Base-by-base conservation (phyloP, 2,113 vertebrate species). In the Phalacrocorax brasilianus region DNA sequence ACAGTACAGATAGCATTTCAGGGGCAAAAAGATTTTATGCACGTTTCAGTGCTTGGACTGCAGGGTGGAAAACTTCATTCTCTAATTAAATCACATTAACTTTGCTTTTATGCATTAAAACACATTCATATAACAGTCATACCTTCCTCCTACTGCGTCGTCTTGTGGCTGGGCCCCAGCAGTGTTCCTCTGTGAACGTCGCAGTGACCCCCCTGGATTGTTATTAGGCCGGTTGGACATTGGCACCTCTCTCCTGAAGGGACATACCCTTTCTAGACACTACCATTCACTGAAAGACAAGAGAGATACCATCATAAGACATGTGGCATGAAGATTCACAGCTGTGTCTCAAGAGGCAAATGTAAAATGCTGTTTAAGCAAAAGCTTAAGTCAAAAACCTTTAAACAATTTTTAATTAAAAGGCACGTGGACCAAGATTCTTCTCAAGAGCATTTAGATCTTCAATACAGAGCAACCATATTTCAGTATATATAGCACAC, bases 221-320 rank as follows among this genome's bases (percentile, higher is more conserved):
- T 99, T 99, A 99, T 99, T 99, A 99, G 99, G 99, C 99, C 99
- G 99, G 99, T 99, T 99, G 99, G 99, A 99, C 99, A 99, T 99
- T 99, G 99, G 99, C 99, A 99, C 99, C 99, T 99, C 99, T 99
- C 99, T 99, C 99, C 99, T 99, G 99, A 99, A 99, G 99, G 99
- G 99, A 99, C 99, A 99, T 99, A 99, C 99, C 99, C 99, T 99
- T 99, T 99, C 99, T 99, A 99, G 99, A 99, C 98, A 99, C 99
- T 99, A 99, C 99, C 99, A 99, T 99, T 99, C 99, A 99, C 99
- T 99, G 96, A 42, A 98, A 98, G 63, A 83, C 87, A 92, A 95
- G 58, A 96, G n/a, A 91, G 33, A 75, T 4, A 88, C 2, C 71
- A 15, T 63, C 11, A 1, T 92, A 47, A 94, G 73, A 79, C 18